Conservation (phyloP, 2,888 invertebrate species). For the Caenorhabditis sulstoni region DNA sequence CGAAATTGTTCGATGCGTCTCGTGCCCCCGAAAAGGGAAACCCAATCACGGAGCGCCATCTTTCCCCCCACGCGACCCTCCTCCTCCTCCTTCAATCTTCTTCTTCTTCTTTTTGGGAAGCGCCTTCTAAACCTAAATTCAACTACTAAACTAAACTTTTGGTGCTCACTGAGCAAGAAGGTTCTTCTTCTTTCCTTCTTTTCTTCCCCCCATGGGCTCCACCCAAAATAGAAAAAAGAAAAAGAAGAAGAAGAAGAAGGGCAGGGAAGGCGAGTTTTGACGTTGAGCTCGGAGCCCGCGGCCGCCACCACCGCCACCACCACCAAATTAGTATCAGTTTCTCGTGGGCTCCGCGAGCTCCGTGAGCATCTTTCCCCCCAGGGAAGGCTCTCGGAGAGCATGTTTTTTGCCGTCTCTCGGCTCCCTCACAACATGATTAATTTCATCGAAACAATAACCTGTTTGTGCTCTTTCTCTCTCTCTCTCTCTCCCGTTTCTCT, state of each 20-base stretch:
- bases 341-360: background rate
- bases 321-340: slow-evolving; percentile 36
- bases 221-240: slow-evolving; percentile 29
- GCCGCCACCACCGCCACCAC: background rate
- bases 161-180: slow-evolving; percentile 40
- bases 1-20: no score
- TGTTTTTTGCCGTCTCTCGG: slow-evolving; percentile 6
- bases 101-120: background rate
- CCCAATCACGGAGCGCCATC: slow-evolving; percentile 33
- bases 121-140: slow-evolving; percentile 26
- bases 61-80: background rate
- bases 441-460: slow-evolving; percentile 28
- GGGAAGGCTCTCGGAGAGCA: background rate
- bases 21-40: background rate
- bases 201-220: background rate
- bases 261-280: slow-evolving; percentile 22
- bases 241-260: background rate
- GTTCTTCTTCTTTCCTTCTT: slow-evolving; percentile 29
- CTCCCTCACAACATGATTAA: slow-evolving; percentile 17
- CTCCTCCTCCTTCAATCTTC: background rate
- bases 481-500: slow-evolving; percentile 6
- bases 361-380: background rate
- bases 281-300: slow-evolving; percentile 21
- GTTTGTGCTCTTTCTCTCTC: background rate
- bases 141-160: slow-evolving; percentile 31